These are phyloP conservation scores for Astropecten irregularis DNA, from an alignment of 53 echinoderm and acorn worm species.

Conservation along the genomic window DNA sequence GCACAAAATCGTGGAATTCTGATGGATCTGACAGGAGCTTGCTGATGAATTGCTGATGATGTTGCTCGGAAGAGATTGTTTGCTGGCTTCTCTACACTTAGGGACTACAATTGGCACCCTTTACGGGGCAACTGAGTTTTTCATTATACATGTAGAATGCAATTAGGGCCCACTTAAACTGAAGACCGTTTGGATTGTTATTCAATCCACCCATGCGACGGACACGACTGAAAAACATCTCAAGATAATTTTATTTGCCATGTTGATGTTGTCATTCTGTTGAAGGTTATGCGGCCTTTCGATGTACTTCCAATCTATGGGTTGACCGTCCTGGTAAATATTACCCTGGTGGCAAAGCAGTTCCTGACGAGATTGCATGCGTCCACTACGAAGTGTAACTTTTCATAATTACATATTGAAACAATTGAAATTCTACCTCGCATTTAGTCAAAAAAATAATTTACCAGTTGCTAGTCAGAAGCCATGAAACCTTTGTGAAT, in stretches of 20 bases:
- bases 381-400: constrained; percentile 63
- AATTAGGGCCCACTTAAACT: constrained; percentile 64
- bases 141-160: constrained; percentile 46
- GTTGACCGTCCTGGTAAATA: constrained; percentile 42
- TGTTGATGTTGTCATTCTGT: constrained; percentile 48
- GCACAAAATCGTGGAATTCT: constrained; percentile 61
- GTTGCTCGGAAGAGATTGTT: constrained; percentile 38
- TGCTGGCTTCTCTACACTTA: constrained; percentile 34
- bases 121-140: constrained; percentile 39
- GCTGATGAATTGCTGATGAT: constrained; percentile 51
- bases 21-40: constrained; percentile 58
- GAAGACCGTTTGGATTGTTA: no score
- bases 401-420: no score
- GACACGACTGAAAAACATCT: constrained; percentile 60
- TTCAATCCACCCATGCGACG: constrained; percentile 28
- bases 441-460: no score
- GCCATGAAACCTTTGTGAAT: no score
- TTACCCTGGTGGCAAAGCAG: constrained; percentile 38
- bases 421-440: no score
- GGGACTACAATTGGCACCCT: constrained; percentile 56
- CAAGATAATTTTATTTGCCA: constrained; percentile 68
- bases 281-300: constrained; percentile 48
- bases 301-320: constrained; percentile 59
- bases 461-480: no score
- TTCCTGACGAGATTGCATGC: constrained; percentile 52